Evolutionary conservation across 2,113 vertebrate species (phyloP).

Genomic region (Blennius ocellaris): DNA sequence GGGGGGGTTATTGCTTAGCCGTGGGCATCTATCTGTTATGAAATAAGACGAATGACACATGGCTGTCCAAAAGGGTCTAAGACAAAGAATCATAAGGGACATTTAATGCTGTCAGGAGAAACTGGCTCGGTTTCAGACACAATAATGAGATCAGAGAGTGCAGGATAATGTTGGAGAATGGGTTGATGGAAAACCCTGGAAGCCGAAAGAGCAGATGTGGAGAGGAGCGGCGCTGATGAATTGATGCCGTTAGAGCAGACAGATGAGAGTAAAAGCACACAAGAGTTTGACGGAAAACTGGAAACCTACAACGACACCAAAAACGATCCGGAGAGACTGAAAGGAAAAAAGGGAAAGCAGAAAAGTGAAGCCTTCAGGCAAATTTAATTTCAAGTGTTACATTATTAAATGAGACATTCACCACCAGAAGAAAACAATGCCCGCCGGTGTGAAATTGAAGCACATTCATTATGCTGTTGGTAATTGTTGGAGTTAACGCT

Average conservation of each 20-base stretch:
- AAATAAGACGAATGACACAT: conserved; percentile 48
- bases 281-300: conserved; percentile 38
- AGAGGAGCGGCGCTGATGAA: conserved; percentile 62
- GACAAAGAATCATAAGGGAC: conserved; percentile 66
- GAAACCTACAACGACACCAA: conserved; percentile 11
- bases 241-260: conserved; percentile 52
- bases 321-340: conserved; percentile 32
- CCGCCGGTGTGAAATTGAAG: conserved; percentile 55
- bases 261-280: conserved; percentile 39
- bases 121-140: conserved; percentile 58
- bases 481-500: conserved; percentile 47
- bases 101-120: conserved; percentile 67
- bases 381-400: conserved; percentile 57
- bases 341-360: conserved; percentile 27
- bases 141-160: conserved; percentile 61
- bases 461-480: conserved; percentile 46
- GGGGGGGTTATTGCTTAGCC: conserved; percentile 18
- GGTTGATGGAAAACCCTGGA: conserved; percentile 64
- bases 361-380: conserved; percentile 41
- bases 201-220: conserved; percentile 57
- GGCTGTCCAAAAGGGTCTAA: conserved; percentile 37
- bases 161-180: conserved; percentile 45
- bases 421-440: conserved; percentile 52
- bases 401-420: conserved; percentile 59
- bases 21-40: conserved; percentile 36